A percentile compares a stretch with the other conserved stretches of the same genome.
Conservation (phyloP, 2,888 invertebrate genomes). For the Caenorhabditis angaria region DNA sequence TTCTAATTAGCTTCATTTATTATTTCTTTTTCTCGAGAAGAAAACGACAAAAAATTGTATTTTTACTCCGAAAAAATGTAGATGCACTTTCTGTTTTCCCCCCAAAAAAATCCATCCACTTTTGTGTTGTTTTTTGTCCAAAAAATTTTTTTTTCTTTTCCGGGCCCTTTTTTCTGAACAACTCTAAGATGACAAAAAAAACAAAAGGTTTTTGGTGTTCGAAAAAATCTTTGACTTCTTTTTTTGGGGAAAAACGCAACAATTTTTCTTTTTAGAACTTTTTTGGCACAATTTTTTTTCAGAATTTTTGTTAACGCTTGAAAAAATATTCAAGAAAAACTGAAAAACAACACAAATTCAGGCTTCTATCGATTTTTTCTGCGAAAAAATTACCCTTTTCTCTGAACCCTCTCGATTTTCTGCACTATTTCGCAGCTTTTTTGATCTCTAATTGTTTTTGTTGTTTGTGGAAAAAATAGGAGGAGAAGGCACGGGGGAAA, state of each 20-base stretch:
- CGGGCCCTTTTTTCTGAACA: background rate
- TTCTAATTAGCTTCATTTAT: too few relatives aligned
- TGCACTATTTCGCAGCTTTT: background rate
- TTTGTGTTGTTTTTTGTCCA: background rate
- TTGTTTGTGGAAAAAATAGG: background rate
- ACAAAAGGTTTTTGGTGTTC: background rate
- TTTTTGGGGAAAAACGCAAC: too few relatives aligned
- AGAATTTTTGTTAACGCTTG: conserved; percentile 1
- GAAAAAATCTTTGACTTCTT: conserved; percentile 1
- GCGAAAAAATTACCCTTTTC: background rate
- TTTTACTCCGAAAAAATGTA: too few relatives aligned
- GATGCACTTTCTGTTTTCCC: too few relatives aligned
- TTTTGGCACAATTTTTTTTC: too few relatives aligned
- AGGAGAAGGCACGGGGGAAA: background rate
- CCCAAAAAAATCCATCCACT: background rate
- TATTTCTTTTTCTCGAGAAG: background rate
- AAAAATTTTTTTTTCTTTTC: background rate
- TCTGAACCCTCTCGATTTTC: background rate
- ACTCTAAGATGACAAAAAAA: background rate
- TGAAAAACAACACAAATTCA: conserved; percentile 7
- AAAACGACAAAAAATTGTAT: background rate
- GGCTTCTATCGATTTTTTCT: conserved; percentile 6
- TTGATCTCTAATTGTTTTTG: background rate
- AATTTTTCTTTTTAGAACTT: conserved; percentile 6
- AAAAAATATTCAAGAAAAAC: background rate